phyloP scores from a whole-genome alignment of 2,797 vertebrate genomes.

The Sciurus vulgaris region DNA sequence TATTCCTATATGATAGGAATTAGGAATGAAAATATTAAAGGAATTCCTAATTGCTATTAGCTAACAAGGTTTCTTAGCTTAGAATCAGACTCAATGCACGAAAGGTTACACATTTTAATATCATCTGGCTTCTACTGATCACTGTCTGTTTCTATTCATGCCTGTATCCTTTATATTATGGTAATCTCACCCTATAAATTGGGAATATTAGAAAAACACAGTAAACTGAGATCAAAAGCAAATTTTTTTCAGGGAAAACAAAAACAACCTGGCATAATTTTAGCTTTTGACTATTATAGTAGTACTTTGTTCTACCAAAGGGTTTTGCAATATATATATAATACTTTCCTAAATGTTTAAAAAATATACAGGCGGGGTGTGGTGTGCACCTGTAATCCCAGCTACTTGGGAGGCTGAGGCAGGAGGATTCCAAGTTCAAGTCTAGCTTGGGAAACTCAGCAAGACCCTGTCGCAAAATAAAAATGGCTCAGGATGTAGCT shows the following conservation, averaged over 20 bases:
- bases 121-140: background rate
- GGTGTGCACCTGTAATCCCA: background rate
- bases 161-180: background rate
- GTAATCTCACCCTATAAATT: slow-evolving; percentile 1
- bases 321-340: slow-evolving; percentile 26
- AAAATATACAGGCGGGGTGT: background rate
- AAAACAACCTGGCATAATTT: background rate
- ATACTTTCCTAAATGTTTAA: background rate
- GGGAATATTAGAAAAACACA: slow-evolving; percentile 29
- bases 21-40: background rate
- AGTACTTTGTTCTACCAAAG: background rate
- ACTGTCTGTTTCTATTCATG: background rate
- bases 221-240: background rate
- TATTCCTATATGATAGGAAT: background rate
- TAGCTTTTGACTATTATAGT: background rate
- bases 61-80: background rate
- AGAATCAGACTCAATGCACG: slow-evolving; percentile 11
- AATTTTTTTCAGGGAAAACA: slow-evolving; percentile 6
- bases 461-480: background rate
- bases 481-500: background rate
- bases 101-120: slow-evolving; percentile 26
- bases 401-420: background rate
- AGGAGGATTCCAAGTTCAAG: background rate
- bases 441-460: background rate
- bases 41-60: background rate